Evolutionary conservation across 2,113 vertebrate genomes (phyloP), one percentile per base, ranked within the genome.

Genomic region (Oreamnos americanus): DNA sequence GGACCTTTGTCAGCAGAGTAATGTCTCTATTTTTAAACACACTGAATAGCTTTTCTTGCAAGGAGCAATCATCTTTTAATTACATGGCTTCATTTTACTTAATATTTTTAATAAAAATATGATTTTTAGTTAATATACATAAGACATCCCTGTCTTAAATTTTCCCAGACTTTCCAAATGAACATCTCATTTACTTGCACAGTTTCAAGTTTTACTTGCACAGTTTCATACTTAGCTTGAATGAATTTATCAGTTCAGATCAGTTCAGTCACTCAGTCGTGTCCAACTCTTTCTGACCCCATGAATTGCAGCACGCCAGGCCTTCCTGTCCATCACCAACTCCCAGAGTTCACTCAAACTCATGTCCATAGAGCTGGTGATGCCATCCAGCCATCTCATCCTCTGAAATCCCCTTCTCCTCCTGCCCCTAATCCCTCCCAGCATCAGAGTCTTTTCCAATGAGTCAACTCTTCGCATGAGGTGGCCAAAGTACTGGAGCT

Each of bases 311-410:
- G 13, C 6, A 60, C 0, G 0, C 26, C 58, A 60, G 26, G 58
- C 26, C 26, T 30, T 6, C 58, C 58, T 30, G 12, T 14, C 6
- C 26, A 60, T 60, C 58, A 30, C 58, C 58, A 30, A 30, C 58
- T 60, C 26, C 58, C 1, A 1, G 26, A 60, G 12, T 28, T 28
- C 26, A 60, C 58, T 60, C 58, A 30, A 6, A 30, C 58, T 60
- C 26, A 60, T 0, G 0, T 60, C 26, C 58, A 60, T 60, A 1
- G 5, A 60, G 58, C 13, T 0, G 0, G 58, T 30, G 12, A 60
- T 60, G 12, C 12, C 58, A 60, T 60, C 58, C 58, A 30, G 58
- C 26, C 58, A 30, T 60, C 58, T 60, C 12, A 60, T 30, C 26
- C 26, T 60, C 26, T 6, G 58, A 14, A 0, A 0, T 60, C 12